These are phyloP conservation scores for Capricornis sumatraensis DNA, from an alignment of 2,113 vertebrate genomes.

Conservation along the genomic window DNA sequence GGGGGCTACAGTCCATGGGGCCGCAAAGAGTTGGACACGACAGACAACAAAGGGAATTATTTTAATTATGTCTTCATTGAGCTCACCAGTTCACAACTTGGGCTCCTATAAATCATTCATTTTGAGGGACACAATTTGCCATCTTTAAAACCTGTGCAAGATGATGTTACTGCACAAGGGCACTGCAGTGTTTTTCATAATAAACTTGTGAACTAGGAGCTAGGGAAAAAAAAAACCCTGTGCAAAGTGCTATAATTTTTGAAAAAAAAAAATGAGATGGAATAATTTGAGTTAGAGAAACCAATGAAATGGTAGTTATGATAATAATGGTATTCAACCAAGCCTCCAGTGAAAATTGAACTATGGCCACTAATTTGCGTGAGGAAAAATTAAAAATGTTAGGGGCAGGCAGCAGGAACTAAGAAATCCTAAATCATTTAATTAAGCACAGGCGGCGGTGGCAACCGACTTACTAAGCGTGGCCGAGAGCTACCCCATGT, in stretches of 20 bases:
- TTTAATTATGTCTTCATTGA: background rate
- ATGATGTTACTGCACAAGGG: background rate
- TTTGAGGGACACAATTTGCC: background rate
- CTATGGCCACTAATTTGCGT: background rate
- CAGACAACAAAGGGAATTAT: background rate
- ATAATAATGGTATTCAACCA: background rate
- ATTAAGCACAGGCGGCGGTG: too few relatives aligned
- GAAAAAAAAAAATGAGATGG: background rate
- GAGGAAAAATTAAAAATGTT: background rate
- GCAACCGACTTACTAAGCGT: accelerated
- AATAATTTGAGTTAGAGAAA: background rate
- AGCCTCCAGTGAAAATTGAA: background rate
- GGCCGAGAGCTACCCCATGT: too few relatives aligned
- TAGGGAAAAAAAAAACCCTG: background rate
- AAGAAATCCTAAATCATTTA: background rate
- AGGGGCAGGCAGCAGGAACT: accelerated
- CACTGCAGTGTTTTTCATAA: background rate
- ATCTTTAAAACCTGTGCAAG: background rate
- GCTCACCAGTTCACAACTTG: background rate
- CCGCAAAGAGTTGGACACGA: background rate
- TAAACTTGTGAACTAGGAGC: background rate
- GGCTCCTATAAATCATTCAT: background rate
- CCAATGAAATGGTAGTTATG: background rate
- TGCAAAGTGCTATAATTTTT: background rate
- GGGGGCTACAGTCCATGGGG: background rate